Conservation (phyloP, 2,797 vertebrate genomes). For the Eptatretus atami region DNA sequence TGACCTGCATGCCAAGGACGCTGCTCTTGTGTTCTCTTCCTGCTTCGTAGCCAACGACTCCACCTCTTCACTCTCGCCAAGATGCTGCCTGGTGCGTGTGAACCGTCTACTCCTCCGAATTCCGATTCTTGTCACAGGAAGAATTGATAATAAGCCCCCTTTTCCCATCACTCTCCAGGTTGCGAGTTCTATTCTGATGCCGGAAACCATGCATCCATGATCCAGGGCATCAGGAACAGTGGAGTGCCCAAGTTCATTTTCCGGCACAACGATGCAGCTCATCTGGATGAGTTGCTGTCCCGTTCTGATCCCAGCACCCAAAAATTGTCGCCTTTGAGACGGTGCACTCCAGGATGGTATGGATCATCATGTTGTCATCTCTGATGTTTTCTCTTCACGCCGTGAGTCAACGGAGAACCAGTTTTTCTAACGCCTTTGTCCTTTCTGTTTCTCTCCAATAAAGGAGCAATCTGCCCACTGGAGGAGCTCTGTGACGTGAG, state of each 20-base stretch:
- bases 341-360: conserved; percentile 67
- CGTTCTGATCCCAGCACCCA: conserved; percentile 26
- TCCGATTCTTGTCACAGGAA: not conserved
- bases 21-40: conserved; percentile 49
- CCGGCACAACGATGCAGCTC: conserved; percentile 40
- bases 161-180: conserved; percentile 15
- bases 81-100: conserved; percentile 37
- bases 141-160: not conserved
- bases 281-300: conserved; percentile 40
- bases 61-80: conserved; percentile 59
- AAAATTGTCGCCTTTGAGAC: conserved; percentile 80
- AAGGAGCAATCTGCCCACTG: conserved; percentile 54
- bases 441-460: not conserved
- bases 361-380: conserved; percentile 6
- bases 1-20: conserved; percentile 35
- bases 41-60: conserved; percentile 72
- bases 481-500: conserved; percentile 48
- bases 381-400: not conserved
- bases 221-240: conserved; percentile 67
- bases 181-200: conserved; percentile 70
- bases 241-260: conserved; percentile 41
- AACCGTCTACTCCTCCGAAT: not conserved
- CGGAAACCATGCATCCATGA: conserved; percentile 75
- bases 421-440: not conserved
- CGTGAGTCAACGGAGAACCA: not conserved